A percentile compares a stretch with the other conserved stretches of the same genome.
These are phyloP conservation scores for Pipistrellus nathusii DNA, from an alignment of 2,797 vertebrate species.

Conservation along the genomic window DNA sequence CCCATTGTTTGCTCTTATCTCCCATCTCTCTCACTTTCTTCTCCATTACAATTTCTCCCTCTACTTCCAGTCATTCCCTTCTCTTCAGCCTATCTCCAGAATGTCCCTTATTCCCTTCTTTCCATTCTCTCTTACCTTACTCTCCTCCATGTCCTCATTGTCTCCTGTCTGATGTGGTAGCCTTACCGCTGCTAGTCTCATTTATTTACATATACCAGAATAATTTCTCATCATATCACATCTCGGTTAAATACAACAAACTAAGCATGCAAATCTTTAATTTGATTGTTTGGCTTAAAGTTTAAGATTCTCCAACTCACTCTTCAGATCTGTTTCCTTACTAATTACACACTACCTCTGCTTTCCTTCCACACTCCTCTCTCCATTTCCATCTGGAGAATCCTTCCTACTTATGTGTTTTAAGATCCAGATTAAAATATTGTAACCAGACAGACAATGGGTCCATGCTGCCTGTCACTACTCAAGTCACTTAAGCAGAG, in stretches of 20 bases:
- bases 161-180: neutral
- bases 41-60: neutral
- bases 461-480: too few species aligned
- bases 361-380: neutral
- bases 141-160: neutral
- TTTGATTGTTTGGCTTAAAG: conserved; percentile 45
- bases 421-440: conserved; percentile 50
- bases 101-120: neutral
- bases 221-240: conserved; percentile 24
- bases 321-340: neutral
- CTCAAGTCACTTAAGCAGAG: too few species aligned
- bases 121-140: neutral
- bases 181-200: conserved; percentile 7
- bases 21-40: neutral
- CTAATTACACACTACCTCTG: neutral
- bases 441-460: too few species aligned
- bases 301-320: conserved; percentile 27
- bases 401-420: conserved; percentile 1
- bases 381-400: neutral
- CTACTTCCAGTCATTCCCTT: neutral
- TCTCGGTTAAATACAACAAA: conserved; percentile 54
- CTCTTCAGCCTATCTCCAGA: neutral
- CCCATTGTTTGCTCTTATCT: too few species aligned
- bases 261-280: neutral
- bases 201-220: conserved; percentile 5